These are phyloP conservation scores for Lagopus leucura DNA, from an alignment of 2,113 vertebrate species.

Conservation along the genomic window DNA sequence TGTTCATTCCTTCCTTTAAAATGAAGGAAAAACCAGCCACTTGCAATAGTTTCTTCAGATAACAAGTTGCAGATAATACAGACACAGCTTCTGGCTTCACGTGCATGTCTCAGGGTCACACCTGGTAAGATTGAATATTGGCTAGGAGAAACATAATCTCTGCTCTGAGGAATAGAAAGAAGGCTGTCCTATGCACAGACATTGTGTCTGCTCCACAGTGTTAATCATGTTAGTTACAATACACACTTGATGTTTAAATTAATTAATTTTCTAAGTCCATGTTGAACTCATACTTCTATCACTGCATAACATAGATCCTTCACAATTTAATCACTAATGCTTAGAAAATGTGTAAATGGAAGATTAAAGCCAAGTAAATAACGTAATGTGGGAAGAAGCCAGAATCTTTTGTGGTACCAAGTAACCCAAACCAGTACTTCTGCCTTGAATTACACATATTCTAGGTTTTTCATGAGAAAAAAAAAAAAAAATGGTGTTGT, in stretches of 20 bases:
- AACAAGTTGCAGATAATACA: not conserved
- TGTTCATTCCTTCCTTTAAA: not conserved
- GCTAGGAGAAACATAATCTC: not conserved
- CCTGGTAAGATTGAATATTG: not conserved
- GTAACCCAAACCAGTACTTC: not conserved
- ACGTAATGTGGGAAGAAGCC: not conserved
- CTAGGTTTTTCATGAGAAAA: not conserved
- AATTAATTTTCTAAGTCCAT: not conserved
- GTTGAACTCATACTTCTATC: not conserved
- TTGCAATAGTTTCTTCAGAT: not conserved
- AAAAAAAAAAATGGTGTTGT: not conserved
- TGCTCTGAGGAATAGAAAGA: not conserved
- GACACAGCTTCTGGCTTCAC: not conserved
- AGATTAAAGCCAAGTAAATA: not conserved
- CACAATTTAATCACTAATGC: not conserved
- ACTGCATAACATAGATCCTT: not conserved
- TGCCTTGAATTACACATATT: not conserved
- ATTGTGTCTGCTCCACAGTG: not conserved
- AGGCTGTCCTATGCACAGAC: not conserved
- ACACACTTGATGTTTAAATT: not conserved
- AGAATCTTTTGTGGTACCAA: not conserved
- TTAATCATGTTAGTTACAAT: not conserved
- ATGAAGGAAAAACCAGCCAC: not conserved
- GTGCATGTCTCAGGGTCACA: not conserved
- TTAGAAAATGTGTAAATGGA: not conserved